phyloP scores from a whole-genome alignment of 92 coral and sea anemone species.

The Zoanthus solanderi region DNA sequence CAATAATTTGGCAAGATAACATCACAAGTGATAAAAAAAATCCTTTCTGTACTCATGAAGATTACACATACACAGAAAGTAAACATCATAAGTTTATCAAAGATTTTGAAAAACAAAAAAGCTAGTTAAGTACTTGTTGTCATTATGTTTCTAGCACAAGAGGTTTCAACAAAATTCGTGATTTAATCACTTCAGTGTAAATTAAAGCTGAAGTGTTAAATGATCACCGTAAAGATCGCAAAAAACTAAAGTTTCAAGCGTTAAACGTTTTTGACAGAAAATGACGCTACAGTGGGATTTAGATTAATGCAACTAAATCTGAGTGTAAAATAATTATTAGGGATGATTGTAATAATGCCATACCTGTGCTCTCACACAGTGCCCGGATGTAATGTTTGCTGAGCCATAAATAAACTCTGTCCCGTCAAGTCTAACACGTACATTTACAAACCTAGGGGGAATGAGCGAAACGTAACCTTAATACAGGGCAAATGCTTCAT shows the following conservation, averaged over 20 bases:
- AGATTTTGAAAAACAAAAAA: not conserved
- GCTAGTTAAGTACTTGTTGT: not conserved
- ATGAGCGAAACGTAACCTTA: not conserved
- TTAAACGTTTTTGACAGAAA: too few relatives aligned
- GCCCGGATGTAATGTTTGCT: slow-evolving; percentile 25
- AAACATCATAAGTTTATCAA: not conserved
- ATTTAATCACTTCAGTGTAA: too few relatives aligned
- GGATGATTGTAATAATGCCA: not conserved
- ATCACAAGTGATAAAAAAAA: not conserved
- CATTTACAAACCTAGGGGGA: not conserved
- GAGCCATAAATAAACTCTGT: slow-evolving; percentile 15
- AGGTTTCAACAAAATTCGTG: too few relatives aligned
- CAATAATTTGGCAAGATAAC: not conserved
- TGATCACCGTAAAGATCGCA: too few relatives aligned
- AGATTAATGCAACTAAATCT: too few relatives aligned
- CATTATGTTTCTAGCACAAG: not conserved
- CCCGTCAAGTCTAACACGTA: slow-evolving; percentile 19
- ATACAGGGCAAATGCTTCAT: not conserved
- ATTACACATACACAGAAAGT: not conserved
- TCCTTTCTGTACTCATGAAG: not conserved
- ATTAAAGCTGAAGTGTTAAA: too few relatives aligned
- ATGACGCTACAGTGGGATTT: too few relatives aligned
- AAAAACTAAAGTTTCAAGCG: too few relatives aligned
- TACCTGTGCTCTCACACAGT: slow-evolving; percentile 32
- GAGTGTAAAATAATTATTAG: too few relatives aligned